A percentile compares a stretch with the other conserved stretches of the same genome.
Evolutionary conservation across 2,797 vertebrate genomes (phyloP).

Genomic region (Gymnothorax reevesii): DNA sequence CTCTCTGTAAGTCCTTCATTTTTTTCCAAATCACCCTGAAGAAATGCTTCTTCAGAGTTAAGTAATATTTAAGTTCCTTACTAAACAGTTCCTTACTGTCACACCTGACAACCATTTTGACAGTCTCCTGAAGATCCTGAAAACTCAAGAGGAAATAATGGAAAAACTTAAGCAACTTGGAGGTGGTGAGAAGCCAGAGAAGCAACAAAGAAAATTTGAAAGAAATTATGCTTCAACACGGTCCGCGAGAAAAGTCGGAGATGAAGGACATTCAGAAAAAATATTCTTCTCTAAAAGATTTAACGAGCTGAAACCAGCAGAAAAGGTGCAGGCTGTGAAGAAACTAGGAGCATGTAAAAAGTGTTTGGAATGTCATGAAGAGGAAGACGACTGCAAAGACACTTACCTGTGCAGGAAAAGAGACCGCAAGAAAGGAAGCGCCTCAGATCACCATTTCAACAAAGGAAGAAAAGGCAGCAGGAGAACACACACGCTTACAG

Average conservation of each 20-base stretch:
- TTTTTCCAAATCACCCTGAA: too few species aligned
- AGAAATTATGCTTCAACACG: not conserved
- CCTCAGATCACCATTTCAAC: conserved; percentile 21
- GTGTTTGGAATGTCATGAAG: conserved; percentile 21
- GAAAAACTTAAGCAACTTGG: conserved; percentile 25
- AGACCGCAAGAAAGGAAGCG: conserved; percentile 12
- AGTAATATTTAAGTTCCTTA: too few species aligned
- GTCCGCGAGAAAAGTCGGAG: not conserved
- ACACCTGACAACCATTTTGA: conserved; percentile 23
- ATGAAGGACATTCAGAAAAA: conserved; percentile 3
- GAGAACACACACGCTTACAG: too few species aligned
- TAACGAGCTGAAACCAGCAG: not conserved
- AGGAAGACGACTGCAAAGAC: conserved; percentile 16
- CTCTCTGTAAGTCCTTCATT: too few species aligned
- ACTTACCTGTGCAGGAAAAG: too few species aligned
- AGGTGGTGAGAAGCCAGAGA: not conserved
- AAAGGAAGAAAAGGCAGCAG: not conserved
- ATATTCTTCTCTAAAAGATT: conserved; percentile 18
- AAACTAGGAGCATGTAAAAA: conserved; percentile 22
- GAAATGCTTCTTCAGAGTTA: too few species aligned
- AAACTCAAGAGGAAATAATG: conserved; percentile 1
- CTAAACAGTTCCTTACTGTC: too few species aligned
- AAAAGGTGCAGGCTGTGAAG: conserved; percentile 2
- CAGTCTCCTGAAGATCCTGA: conserved; percentile 9
- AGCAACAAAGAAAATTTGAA: not conserved